Conservation (phyloP, 2,888 invertebrate genomes). For the Andrena haemorrhoa region DNA sequence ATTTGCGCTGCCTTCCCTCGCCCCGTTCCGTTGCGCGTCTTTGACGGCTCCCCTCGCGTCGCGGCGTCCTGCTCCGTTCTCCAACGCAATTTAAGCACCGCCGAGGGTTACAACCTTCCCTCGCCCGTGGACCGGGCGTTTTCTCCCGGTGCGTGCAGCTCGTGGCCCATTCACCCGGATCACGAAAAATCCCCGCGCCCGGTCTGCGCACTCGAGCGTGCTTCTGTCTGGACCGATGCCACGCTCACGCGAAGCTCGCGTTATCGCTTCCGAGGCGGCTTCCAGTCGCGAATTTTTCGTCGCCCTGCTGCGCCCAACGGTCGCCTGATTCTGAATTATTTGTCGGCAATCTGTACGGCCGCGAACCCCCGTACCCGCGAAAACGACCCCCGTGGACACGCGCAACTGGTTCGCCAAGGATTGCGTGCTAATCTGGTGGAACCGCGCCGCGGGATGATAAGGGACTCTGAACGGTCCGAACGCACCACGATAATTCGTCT, state of each 20-base stretch:
- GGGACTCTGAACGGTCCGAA: conserved; percentile 8
- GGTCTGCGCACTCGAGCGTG: conserved; percentile 61
- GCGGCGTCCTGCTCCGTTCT: background rate
- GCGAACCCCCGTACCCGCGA: conserved; percentile 28
- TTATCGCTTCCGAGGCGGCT: conserved; percentile 41
- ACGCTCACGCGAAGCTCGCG: conserved; percentile 56
- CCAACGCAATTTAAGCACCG: conserved; percentile 34
- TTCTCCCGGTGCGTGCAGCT: conserved; percentile 55
- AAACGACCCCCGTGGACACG: conserved; percentile 33
- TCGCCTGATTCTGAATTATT: conserved; percentile 60
- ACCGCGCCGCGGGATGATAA: conserved; percentile 21
- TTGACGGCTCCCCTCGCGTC: background rate
- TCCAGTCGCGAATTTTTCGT: conserved; percentile 38
- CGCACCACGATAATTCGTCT: conserved; percentile 30
- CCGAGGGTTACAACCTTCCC: conserved; percentile 6
- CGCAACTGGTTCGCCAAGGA: conserved; percentile 46
- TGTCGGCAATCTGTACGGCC: conserved; percentile 55
- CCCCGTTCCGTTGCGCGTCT: background rate
- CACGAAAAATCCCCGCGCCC: conserved; percentile 80
- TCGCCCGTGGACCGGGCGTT: conserved; percentile 43
- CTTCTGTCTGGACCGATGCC: conserved; percentile 64
- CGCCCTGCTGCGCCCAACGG: conserved; percentile 8
- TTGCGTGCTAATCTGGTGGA: conserved; percentile 36
- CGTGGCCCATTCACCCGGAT: conserved; percentile 83
- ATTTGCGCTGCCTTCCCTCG: conserved; percentile 7